phyloP scores from a whole-genome alignment of 1,140 invertebrate species.

The Tribolium madens region DNA sequence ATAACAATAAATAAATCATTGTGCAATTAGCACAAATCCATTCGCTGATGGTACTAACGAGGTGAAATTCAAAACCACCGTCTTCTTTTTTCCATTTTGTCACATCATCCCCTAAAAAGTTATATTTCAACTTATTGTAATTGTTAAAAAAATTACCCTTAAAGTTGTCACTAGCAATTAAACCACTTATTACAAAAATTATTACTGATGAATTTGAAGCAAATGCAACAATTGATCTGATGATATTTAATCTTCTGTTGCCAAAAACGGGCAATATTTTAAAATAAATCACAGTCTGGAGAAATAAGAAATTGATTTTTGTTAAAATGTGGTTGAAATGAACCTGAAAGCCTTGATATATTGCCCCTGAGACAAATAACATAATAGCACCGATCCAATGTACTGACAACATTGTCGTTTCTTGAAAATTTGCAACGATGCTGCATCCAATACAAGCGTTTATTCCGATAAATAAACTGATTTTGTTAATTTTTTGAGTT shows the following conservation, averaged over 20 bases:
- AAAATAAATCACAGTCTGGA: constrained; percentile 11
- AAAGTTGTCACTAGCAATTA: constrained; percentile 13
- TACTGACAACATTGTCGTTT: constrained; percentile 76
- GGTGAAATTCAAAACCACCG: constrained; percentile 1
- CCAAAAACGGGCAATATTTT: constrained; percentile 2
- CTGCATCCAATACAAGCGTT: constrained; percentile 75
- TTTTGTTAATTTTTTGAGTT: neutral
- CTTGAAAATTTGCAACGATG: constrained; percentile 83
- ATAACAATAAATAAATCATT: neutral
- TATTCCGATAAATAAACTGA: constrained; percentile 67
- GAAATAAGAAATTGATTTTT: neutral
- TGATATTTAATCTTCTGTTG: neutral
- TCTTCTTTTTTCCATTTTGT: constrained; percentile 25
- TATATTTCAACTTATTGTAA: too few relatives aligned
- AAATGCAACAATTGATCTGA: neutral
- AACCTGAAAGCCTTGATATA: constrained; percentile 78
- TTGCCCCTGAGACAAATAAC: constrained; percentile 75
- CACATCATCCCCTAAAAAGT: constrained; percentile 34
- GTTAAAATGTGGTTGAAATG: neutral
- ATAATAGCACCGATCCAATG: constrained; percentile 79
- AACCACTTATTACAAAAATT: neutral
- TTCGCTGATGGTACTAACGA: constrained; percentile 9
- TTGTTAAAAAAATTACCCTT: constrained; percentile 20
- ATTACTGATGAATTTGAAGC: neutral
- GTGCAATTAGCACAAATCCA: constrained; percentile 9